Percentiles rank a stretch among this genome's conserved stretches.
Conservation (phyloP, 23 tunicate species). For the Trididemnum miniatum region DNA sequence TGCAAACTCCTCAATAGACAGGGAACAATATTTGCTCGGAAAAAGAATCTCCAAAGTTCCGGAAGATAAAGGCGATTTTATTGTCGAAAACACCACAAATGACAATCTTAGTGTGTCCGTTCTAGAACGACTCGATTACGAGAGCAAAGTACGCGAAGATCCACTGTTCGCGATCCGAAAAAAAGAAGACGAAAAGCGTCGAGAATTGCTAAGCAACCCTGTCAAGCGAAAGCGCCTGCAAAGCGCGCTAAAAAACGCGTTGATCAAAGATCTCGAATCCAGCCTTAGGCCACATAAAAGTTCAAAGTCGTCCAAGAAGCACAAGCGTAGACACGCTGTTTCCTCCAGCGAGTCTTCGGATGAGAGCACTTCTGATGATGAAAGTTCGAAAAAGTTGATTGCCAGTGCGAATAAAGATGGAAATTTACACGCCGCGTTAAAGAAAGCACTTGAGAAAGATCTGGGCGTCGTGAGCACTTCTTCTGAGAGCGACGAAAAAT, state of each 20-base stretch:
- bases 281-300: not conserved
- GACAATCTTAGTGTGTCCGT: conserved; percentile 59
- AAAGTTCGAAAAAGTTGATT: conserved; percentile 27
- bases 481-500: not conserved
- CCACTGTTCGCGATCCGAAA: conserved; percentile 77
- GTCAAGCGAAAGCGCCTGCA: conserved; percentile 72
- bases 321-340: not conserved
- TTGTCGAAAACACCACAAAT: conserved; percentile 57
- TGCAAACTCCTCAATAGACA: conserved; percentile 69
- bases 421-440: conserved; percentile 44
- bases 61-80: conserved; percentile 88
- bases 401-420: conserved; percentile 41
- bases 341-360: not conserved
- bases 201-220: conserved; percentile 85
- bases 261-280: conserved; percentile 50
- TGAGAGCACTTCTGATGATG: conserved; percentile 12
- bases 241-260: conserved; percentile 52
- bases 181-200: conserved; percentile 74
- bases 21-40: conserved; percentile 82
- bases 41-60: conserved; percentile 64
- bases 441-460: conserved; percentile 53
- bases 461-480: not conserved
- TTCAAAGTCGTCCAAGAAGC: not conserved
- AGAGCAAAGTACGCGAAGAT: conserved; percentile 88
- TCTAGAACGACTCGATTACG: conserved; percentile 80